Evolutionary conservation across 2,888 invertebrate species (phyloP), one percentile per base, ranked within the genome.

Genomic region (Meloe dianella): DNA sequence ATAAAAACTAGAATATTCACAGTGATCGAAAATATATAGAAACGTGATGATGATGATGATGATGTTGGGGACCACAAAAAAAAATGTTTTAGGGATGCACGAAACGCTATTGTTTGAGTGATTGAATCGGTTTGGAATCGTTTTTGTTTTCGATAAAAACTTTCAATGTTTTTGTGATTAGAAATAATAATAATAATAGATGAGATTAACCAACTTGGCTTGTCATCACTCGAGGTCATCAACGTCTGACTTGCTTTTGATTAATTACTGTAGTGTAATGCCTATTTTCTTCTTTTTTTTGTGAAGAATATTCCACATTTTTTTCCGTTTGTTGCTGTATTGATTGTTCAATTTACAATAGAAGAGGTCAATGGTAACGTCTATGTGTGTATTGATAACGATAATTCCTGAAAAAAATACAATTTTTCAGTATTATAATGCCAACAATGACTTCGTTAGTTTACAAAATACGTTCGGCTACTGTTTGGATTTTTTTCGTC

Each of bases 81-180:
- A 67, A 67, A 64, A 56, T 38, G 54, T 24, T 64, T 61, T 51
- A 61, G 67, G 67, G 67, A 67, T 64, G 64, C 64, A 47, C 57
- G 38, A 54, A n/a, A 20, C 29, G 64, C 58, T 51, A 64, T 59
- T 63, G 63, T 66, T 63, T 51, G 67, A 61, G n/a, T 63, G 61
- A 64, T 61, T 67, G 64, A 58, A 41, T 58, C 35, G 51, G 60
- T 41, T 41, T 47, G 67, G 67, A 64, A 67, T 67, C n/a, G 3
- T 17, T n/a, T 7, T 41, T 41, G 6, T 17, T n/a, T n/a, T 41
- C 1, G n/a, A 41, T 12, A 41, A 1, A 17, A 41, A 6, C n/a
- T 1, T 41, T 6, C 17, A 38, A 38, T 20, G 47, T 9, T 10
- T 47, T 47, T 47, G n/a, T n/a, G 47, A 47, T 47, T 20, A 47